A percentile compares a stretch with the other conserved stretches of the same genome.
These are phyloP conservation scores for Diglossa cyanea DNA, from an alignment of 2,797 vertebrate genomes.

Conservation along the genomic window DNA sequence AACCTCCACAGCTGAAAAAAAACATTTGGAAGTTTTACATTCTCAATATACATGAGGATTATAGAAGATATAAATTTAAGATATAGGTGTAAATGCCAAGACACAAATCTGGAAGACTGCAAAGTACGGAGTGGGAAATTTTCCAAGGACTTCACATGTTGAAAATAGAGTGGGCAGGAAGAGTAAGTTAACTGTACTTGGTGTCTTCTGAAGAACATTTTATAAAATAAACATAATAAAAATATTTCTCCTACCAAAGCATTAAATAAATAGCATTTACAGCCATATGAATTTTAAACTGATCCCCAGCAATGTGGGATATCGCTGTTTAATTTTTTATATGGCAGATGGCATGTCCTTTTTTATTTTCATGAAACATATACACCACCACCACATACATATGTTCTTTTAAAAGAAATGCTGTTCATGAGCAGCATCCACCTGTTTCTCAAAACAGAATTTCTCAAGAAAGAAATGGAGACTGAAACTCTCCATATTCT, in stretches of 20 bases:
- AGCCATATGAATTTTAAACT: background rate
- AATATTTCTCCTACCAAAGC: background rate
- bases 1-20: background rate
- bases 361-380: background rate
- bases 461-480: conserved; percentile 40
- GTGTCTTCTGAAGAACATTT: background rate
- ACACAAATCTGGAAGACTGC: background rate
- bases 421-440: background rate
- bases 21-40: background rate
- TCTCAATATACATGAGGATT: background rate
- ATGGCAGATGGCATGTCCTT: accelerated
- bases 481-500: background rate
- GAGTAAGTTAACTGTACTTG: background rate
- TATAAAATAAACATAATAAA: background rate
- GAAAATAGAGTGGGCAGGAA: background rate
- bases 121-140: background rate
- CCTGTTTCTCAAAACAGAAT: conserved; percentile 8
- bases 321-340: background rate
- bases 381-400: background rate
- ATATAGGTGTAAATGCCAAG: background rate
- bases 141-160: background rate
- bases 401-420: background rate
- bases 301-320: background rate
- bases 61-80: background rate
- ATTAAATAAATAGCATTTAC: background rate